A percentile compares a stretch with the other conserved stretches of the same genome.
Evolutionary conservation across 1,140 invertebrate genomes (phyloP).

Genomic region (Hormaphis cornu): DNA sequence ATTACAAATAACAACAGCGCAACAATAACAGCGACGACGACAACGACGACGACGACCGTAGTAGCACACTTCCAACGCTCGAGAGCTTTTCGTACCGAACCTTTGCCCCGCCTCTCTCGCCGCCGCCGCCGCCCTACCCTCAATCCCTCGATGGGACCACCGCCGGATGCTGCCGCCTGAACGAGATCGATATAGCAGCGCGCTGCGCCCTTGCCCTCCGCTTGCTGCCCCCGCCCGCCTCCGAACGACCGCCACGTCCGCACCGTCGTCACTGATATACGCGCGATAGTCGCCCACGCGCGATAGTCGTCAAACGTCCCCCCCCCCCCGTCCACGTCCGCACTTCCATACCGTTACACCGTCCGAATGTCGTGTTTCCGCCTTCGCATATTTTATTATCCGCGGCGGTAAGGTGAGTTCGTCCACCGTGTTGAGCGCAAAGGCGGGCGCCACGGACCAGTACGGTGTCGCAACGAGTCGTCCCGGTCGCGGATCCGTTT

Average conservation of each 20-base stretch:
- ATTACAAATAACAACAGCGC: too few relatives aligned
- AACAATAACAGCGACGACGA: background rate
- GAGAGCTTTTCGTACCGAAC: slow-evolving; percentile 13
- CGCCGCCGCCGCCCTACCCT: slow-evolving; percentile 37
- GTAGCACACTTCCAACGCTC: background rate
- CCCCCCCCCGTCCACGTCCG: background rate
- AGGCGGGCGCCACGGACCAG: too few relatives aligned
- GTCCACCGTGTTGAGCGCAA: too few relatives aligned
- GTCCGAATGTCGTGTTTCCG: background rate
- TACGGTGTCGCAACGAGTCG: too few relatives aligned
- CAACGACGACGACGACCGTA: background rate
- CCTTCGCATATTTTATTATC: too few relatives aligned
- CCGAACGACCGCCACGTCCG: background rate
- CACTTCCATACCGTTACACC: background rate
- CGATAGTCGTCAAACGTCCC: slow-evolving; percentile 36
- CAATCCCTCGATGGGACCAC: too few relatives aligned
- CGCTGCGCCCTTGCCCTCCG: slow-evolving; percentile 41
- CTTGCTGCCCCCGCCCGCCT: background rate
- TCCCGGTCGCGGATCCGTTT: too few relatives aligned
- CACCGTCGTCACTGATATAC: background rate
- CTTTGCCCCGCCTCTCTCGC: slow-evolving; percentile 34
- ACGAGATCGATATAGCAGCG: slow-evolving; percentile 45
- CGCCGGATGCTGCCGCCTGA: slow-evolving; percentile 45
- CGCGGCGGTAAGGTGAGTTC: too few relatives aligned
- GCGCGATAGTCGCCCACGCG: background rate